Percentiles rank a stretch among this genome's conserved stretches.
Evolutionary conservation across 2,888 invertebrate species (phyloP).

Genomic region (Rotaria macrura): DNA sequence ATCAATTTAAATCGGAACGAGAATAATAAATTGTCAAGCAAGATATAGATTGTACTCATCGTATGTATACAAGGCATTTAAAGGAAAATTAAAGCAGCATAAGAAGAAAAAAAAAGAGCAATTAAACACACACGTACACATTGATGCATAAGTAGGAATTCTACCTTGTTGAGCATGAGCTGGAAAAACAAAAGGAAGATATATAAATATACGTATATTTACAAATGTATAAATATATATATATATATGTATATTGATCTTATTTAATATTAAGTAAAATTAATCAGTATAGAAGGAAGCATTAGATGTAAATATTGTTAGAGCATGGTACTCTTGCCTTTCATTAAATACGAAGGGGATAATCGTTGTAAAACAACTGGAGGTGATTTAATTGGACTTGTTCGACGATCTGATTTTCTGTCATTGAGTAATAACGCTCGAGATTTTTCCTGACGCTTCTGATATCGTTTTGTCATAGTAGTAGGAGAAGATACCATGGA

Average conservation of each 20-base stretch:
- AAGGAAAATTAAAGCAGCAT: not conserved
- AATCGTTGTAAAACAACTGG: not conserved
- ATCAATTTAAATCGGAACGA: not conserved
- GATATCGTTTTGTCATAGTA: not conserved
- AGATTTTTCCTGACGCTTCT: not conserved
- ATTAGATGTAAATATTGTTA: not conserved
- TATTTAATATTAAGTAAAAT: not conserved
- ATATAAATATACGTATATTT: too few relatives aligned
- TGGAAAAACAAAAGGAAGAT: not conserved
- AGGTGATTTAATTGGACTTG: not conserved
- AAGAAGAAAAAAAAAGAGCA: too few relatives aligned
- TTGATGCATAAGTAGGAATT: not conserved
- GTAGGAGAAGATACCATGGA: not conserved
- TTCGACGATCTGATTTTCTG: not conserved
- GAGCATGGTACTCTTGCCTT: slow-evolving; percentile 4
- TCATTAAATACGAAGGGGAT: not conserved
- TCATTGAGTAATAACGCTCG: not conserved
- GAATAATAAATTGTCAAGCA: not conserved
- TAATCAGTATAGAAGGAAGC: not conserved
- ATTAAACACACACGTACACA: not conserved
- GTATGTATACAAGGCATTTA: not conserved
- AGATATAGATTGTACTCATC: not conserved
- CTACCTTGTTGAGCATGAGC: slow-evolving; percentile 3
- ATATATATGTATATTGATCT: too few relatives aligned
- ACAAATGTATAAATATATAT: too few relatives aligned